These are phyloP conservation scores for Camponotus floridanus DNA, from an alignment of 1,140 invertebrate species.

Conservation along the genomic window DNA sequence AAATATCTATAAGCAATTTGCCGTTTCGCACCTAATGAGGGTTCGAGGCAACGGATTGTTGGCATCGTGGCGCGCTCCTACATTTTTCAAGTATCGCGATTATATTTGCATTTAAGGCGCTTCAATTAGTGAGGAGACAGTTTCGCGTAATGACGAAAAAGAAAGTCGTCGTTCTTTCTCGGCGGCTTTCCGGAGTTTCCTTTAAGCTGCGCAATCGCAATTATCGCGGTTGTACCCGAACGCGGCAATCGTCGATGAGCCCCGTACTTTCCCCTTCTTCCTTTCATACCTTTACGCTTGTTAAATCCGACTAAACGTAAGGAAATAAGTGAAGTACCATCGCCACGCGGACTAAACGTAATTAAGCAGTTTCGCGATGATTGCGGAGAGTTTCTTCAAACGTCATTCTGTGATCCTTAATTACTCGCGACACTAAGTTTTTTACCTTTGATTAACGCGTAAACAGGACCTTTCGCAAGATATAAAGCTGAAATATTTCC, in stretches of 20 bases:
- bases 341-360: background rate
- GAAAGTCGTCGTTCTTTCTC: background rate
- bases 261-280: background rate
- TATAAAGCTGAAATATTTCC: background rate
- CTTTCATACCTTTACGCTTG: conserved; percentile 57
- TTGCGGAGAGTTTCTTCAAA: background rate
- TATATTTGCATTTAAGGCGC: conserved; percentile 61
- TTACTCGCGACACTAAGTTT: conserved; percentile 16
- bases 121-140: conserved; percentile 52
- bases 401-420: conserved; percentile 15
- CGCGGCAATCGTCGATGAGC: conserved; percentile 35
- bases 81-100: conserved; percentile 51
- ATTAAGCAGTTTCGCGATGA: background rate
- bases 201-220: conserved; percentile 52
- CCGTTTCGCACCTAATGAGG: conserved; percentile 41
- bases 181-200: background rate
- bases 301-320: conserved; percentile 47
- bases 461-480: background rate
- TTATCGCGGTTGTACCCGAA: conserved; percentile 49
- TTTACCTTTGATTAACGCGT: background rate
- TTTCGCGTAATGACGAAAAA: conserved; percentile 49
- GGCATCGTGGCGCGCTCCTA: conserved; percentile 20
- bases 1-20: conserved; percentile 56
- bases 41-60: conserved; percentile 33
- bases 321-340: conserved; percentile 7